Conservation (phyloP, 2,113 vertebrate species). For the Hippocampus zosterae region DNA sequence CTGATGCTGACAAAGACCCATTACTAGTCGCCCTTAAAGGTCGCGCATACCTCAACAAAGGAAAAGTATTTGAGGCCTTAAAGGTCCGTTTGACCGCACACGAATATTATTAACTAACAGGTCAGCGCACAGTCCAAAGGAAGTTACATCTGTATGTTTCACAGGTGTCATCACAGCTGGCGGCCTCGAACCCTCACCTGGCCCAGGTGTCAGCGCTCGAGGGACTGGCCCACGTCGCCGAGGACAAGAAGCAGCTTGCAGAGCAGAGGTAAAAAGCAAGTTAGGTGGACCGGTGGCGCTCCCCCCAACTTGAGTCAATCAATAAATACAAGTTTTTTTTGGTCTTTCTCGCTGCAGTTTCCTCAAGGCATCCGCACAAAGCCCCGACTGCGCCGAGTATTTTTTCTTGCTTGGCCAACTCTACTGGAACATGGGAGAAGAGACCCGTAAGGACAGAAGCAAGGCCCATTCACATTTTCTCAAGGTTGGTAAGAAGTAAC, state of each 20-base stretch:
- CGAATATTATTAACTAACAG: neutral
- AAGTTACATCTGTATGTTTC: conserved; percentile 11
- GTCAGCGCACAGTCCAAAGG: neutral
- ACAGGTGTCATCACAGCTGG: conserved; percentile 81
- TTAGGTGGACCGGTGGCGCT: neutral
- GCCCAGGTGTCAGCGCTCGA: conserved; percentile 75
- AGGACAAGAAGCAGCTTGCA: conserved; percentile 76
- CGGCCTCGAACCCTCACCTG: conserved; percentile 72
- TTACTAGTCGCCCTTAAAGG: conserved; percentile 76
- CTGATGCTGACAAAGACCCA: conserved; percentile 74
- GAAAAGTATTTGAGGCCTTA: conserved; percentile 74
- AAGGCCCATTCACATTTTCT: conserved; percentile 87
- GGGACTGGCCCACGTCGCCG: conserved; percentile 72
- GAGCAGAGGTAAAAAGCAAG: conserved; percentile 78
- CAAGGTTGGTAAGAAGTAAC: conserved; percentile 73
- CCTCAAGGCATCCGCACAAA: conserved; percentile 75
- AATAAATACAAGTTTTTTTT: neutral
- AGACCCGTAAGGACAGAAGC: conserved; percentile 81
- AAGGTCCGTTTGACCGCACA: conserved; percentile 69
- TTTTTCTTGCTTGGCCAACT: conserved; percentile 82
- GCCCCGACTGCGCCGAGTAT: conserved; percentile 76
- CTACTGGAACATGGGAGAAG: conserved; percentile 90
- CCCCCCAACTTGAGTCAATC: too few species aligned
- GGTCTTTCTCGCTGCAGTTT: conserved; percentile 73
- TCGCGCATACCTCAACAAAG: conserved; percentile 79